Percentiles rank a stretch among this genome's conserved stretches.
phyloP scores from a whole-genome alignment of 1,140 invertebrate genomes.

The Drosophila serrata region DNA sequence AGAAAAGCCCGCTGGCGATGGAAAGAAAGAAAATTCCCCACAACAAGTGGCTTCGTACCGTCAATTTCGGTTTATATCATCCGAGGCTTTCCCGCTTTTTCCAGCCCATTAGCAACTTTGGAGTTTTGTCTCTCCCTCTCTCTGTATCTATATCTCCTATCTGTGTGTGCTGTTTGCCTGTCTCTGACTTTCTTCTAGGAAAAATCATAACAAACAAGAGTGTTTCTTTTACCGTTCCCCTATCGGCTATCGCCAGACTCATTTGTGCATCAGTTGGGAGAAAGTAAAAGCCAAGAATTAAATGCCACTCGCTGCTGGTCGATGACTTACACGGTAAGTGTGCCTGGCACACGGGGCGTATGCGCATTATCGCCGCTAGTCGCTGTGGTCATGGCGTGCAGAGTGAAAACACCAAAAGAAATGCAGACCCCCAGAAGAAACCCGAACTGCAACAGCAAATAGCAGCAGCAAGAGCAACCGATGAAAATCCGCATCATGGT shows the following conservation, averaged over 20 bases:
- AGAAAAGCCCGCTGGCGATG: slow-evolving; percentile 62
- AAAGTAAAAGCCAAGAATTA: slow-evolving; percentile 83
- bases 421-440: slow-evolving; percentile 53
- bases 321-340: slow-evolving; percentile 72
- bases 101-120: slow-evolving; percentile 76
- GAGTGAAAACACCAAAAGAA: slow-evolving; percentile 72
- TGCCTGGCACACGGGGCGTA: slow-evolving; percentile 65
- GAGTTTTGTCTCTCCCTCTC: slow-evolving; percentile 1
- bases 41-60: slow-evolving; percentile 53
- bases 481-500: slow-evolving; percentile 56
- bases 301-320: slow-evolving; percentile 66
- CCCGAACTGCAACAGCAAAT: slow-evolving; percentile 40
- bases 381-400: slow-evolving; percentile 19
- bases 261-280: slow-evolving; percentile 82
- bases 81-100: slow-evolving; percentile 48
- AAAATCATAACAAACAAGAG: slow-evolving; percentile 70
- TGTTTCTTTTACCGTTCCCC: slow-evolving; percentile 51
- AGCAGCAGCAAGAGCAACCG: slow-evolving; percentile 8
- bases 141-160: slow-evolving; percentile 6
- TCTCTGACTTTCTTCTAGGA: slow-evolving; percentile 71
- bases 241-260: slow-evolving; percentile 55
- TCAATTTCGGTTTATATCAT: slow-evolving; percentile 64
- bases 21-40: slow-evolving; percentile 44
- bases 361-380: slow-evolving; percentile 66
- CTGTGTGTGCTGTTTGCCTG: slow-evolving; percentile 22